Evolutionary conservation across 2,113 vertebrate genomes (phyloP), one percentile per base, ranked within the genome.

Genomic region (Sakesphorus luctuosus): DNA sequence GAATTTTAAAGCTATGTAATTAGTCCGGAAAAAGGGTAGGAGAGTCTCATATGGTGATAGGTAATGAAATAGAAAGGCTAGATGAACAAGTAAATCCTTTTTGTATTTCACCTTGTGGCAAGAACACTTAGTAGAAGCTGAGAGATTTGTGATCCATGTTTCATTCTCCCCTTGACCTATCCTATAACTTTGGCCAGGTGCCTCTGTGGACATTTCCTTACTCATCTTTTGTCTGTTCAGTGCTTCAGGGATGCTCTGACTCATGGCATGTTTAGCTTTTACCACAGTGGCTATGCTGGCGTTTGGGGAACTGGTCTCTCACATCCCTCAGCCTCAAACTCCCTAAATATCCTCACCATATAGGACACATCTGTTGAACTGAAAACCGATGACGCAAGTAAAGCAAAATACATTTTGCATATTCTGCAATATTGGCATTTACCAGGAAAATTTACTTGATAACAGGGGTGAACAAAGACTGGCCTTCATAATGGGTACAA

Each of bases 141-240:
- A 85, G 78, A 73, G 31, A 71, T 74, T 73, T 83, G 46, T 66
- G n/a, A 73, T 90, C 46, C 17, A 6, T 80, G 20, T 88, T 88
- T 85, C n/a, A 35, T 73, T 92, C 75, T 90, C 55, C 31, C 55
- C 49, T 76, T 95, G 75, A 92, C 63, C 61, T 93, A 28, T 71
- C 23, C 78, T 89, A 11, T 38, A 80, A 66, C 52, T 92, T 66
- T 89, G 46, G 50, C 72, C 63, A 62, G 7, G 9, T 85, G n/a
- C 59, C 71, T 88, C 46, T 73, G 46, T 88, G 88, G 71, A 49
- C 36, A 4, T 77, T 73, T 91, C 2, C 53, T 88, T 66, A 83
- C 67, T 88, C 67, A 79, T 82, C 49, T 69, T 75, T 56, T 53
- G 28, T 79, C 81, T 76, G 8, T 75, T 89, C 61, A 80, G 29